phyloP scores from a whole-genome alignment of 2,888 invertebrate species.

The Calameuta idolon region DNA sequence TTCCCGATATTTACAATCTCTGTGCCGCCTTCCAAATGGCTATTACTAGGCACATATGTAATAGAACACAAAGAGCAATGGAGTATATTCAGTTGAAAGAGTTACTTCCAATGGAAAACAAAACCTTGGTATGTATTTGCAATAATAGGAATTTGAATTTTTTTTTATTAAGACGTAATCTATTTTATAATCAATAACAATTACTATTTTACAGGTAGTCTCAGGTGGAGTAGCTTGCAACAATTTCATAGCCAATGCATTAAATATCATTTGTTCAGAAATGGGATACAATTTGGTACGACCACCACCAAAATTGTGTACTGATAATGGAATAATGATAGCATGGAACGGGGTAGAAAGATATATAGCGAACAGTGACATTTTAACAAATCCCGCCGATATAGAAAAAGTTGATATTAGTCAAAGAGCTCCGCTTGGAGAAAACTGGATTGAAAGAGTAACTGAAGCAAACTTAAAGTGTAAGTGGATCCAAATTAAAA shows the following conservation, averaged over 20 bases:
- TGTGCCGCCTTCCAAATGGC: constrained; percentile 88
- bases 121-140: constrained; percentile 70
- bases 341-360: constrained; percentile 98
- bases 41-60: constrained; percentile 82
- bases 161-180: background rate
- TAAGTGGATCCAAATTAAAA: constrained; percentile 66
- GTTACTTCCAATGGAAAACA: constrained; percentile 72
- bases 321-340: constrained; percentile 99
- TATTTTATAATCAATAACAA: background rate
- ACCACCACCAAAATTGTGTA: constrained; percentile 89
- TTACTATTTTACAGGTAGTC: constrained; percentile 74
- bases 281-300: constrained; percentile 76
- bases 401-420: constrained; percentile 73
- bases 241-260: constrained; percentile 78
- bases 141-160: constrained; percentile 13
- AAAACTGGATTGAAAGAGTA: constrained; percentile 72
- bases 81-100: constrained; percentile 75
- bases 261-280: constrained; percentile 76
- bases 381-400: constrained; percentile 63
- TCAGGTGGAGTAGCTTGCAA: constrained; percentile 99
- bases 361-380: constrained; percentile 69
- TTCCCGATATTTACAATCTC: constrained; percentile 82
- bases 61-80: constrained; percentile 86
- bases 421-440: constrained; percentile 75
- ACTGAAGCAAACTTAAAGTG: constrained; percentile 71